Evolutionary conservation across 1,140 invertebrate species (phyloP), one percentile per base, ranked within the genome.

Genomic region (Octopus sinensis): DNA sequence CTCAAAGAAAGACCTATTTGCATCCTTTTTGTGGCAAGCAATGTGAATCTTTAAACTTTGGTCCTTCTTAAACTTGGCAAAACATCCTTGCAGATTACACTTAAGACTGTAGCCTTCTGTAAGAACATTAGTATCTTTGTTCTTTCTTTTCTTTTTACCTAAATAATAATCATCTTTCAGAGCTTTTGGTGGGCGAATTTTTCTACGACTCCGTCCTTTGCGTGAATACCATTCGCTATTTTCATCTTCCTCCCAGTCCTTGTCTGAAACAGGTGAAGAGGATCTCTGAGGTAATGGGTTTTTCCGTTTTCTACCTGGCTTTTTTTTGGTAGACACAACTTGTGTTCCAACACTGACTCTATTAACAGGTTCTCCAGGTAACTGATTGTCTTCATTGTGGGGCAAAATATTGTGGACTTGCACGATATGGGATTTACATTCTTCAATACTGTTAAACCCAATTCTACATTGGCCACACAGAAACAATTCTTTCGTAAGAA

Each of bases 21-120:
- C 80, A 62, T 85, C 81, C 30, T 84, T 80, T 23, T 82, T 83
- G 88, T 95, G 95, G 85, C 94, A 95, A 80, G 92, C 92, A 6
- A 90, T 86, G 84, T 93, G 93, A 84, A 93, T 92, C 5, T 91
- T 87, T 68, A 93, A 88, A 84, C 92, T 92, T 53, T 90, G 89
- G 5, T 88, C 80, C 54, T 89, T 89, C 81, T 87, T 88, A 79
- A 93, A 89, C 68, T 84, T 85, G 43, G 87, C 84, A 78, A 81
- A 75, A 81, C 86, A 87, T 10, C 84, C 85, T 76, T 81, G 43
- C 17, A 83, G 68, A 30, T 56, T 54, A 83, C 86, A 87, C 76
- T 84, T 84, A 10, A 84, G 79, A n/a, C 73, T 79, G 80, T 83
- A 85, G 54, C 78, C 73, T 53, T 83, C 82, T 53, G n/a, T 82